Conservation (phyloP, 2,113 vertebrate species). For the Rhipidura dahli region DNA sequence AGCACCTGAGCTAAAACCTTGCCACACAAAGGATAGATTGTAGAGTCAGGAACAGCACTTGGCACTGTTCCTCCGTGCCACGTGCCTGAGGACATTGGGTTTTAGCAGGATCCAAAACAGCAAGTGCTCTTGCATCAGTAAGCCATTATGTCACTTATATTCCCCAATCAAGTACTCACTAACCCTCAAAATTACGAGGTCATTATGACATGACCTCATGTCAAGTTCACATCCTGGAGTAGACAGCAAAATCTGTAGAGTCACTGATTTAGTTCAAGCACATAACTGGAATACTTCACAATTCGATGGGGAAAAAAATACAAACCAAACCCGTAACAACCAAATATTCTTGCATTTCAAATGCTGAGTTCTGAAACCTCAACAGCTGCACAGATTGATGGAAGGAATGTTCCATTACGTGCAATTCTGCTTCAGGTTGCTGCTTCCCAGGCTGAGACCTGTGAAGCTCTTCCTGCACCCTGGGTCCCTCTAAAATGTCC, state of each 20-base stretch:
- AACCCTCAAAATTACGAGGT: background rate
- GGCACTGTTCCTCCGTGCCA: background rate
- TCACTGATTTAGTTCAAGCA: background rate
- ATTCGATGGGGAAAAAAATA: background rate
- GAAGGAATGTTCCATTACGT: background rate
- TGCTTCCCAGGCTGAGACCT: background rate
- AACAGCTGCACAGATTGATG: background rate
- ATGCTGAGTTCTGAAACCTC: background rate
- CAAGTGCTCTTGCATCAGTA: background rate
- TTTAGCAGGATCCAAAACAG: background rate
- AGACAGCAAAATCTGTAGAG: background rate
- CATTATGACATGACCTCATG: background rate
- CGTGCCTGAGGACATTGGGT: fast-evolving
- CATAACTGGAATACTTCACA: background rate
- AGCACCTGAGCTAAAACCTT: background rate
- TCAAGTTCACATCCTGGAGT: background rate
- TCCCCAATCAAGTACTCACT: background rate
- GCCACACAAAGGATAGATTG: background rate
- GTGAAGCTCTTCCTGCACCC: background rate
- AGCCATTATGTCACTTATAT: background rate
- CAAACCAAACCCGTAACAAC: background rate
- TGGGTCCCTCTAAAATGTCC: background rate
- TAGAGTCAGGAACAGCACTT: background rate
- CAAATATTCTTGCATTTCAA: background rate
- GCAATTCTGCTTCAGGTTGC: background rate